Base-by-base conservation (phyloP, 2,113 vertebrate genomes). In the Neopipo cinnamomea region DNA sequence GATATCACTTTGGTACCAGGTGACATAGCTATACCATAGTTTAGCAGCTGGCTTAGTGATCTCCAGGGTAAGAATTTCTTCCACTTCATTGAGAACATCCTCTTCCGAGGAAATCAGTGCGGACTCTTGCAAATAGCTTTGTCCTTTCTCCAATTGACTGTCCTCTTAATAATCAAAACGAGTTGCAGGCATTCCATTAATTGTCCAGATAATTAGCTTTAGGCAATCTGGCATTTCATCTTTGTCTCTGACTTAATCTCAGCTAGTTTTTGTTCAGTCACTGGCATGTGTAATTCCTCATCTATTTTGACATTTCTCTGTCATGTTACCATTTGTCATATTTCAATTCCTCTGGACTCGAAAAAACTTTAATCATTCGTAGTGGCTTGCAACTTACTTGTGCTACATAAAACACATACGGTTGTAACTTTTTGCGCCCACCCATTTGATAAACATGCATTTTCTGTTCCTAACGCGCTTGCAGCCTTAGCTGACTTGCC, bases 131-230 rank as follows among this genome's bases (percentile, higher is more conserved):
- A 97, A 94, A 97, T 95, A 92, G 95, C 94, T 93, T 96, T 97
- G 96, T 97, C 95, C 89, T 95, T 91, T 97, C 49, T 97, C 94
- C 91, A 74, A 91, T 41, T 96, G 96, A 93, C 92, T 94, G 95
- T 93, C 95, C 93, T 97, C 94, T 96, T 97, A 97, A 95, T 96
- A 97, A 96, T 95, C 91, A 94, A 91, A 97, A 97, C 1, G 79
- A 97, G 96, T 96, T 95, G 56, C 92, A 97, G 93, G 93, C 97
- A 91, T 97, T 97, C 97, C 97, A 97, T 98, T 97, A 97, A 96
- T 97, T 97, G 97, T 97, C 97, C 97, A 91, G 97, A 96, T 97
- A 98, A 97, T 97, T 95, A 90, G 96, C 97, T 96, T 67, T 44
- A 78, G 96, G 94, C 96, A 97, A 97, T 98, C 95, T 98, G 96